These are phyloP conservation scores for Odontamblyopus rebecca DNA, from an alignment of 2,797 vertebrate species.

Conservation along the genomic window DNA sequence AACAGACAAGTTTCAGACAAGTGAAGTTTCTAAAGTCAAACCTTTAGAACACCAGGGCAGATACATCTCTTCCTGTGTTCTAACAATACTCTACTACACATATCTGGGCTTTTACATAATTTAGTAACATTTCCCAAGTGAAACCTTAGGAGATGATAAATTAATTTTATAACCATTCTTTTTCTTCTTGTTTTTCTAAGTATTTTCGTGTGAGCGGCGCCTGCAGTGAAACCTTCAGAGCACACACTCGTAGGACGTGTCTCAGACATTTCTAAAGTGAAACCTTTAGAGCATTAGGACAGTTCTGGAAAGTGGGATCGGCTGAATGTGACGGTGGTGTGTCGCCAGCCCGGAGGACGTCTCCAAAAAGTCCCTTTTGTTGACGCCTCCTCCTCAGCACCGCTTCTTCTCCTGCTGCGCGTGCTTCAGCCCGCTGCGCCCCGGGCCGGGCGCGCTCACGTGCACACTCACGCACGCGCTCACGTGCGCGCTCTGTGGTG, in stretches of 20 bases:
- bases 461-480: too few species aligned
- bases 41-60: not conserved
- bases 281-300: constrained; percentile 78
- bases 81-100: not conserved
- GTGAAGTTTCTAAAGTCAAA: not conserved
- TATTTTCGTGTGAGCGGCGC: constrained; percentile 13
- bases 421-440: constrained; percentile 70
- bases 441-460: constrained; percentile 32
- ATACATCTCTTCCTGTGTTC: not conserved
- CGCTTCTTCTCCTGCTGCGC: constrained; percentile 80
- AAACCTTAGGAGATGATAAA: constrained; percentile 20
- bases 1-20: constrained; percentile 29
- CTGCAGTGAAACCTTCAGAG: constrained; percentile 67
- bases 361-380: constrained; percentile 73
- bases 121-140: constrained; percentile 20
- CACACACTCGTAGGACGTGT: constrained; percentile 13
- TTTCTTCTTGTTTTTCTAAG: not conserved
- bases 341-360: constrained; percentile 66
- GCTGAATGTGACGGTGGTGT: constrained; percentile 62
- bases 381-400: constrained; percentile 72
- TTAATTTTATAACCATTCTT: constrained; percentile 12
- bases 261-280: constrained; percentile 66
- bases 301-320: constrained; percentile 73
- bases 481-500: too few species aligned
- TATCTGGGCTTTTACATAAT: not conserved